Conservation (phyloP, 2,113 vertebrate genomes). For the Stigmatopora nigra region DNA sequence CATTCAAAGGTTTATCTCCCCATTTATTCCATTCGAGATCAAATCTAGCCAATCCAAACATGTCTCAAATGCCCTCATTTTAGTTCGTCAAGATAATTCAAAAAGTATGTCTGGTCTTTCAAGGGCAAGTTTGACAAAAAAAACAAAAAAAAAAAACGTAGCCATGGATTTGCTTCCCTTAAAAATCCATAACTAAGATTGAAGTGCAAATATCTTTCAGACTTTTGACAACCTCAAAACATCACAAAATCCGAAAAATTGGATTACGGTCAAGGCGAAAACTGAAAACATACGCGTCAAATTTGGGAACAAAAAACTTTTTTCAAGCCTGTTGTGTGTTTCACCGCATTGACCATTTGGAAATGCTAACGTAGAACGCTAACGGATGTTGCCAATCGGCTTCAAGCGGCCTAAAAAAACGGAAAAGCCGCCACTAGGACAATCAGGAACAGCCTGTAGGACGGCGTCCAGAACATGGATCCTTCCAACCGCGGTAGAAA, state of each 20-base stretch:
- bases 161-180: slow-evolving; percentile 38
- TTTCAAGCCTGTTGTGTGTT: no score
- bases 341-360: no score
- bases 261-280: slow-evolving; percentile 23
- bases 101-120: slow-evolving; percentile 55
- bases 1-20: slow-evolving; percentile 23
- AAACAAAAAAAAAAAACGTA: no score
- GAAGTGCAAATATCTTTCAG: slow-evolving; percentile 39
- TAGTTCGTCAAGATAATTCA: slow-evolving; percentile 53
- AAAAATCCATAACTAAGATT: slow-evolving; percentile 30
- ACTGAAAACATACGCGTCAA: not conserved
- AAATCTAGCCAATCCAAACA: slow-evolving; percentile 51
- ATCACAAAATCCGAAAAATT: slow-evolving; percentile 41
- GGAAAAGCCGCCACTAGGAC: slow-evolving; percentile 41
- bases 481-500: slow-evolving; percentile 44
- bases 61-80: slow-evolving; percentile 41
- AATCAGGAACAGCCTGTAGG: slow-evolving; percentile 41
- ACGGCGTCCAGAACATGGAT: slow-evolving; percentile 35
- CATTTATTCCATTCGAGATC: slow-evolving; percentile 31
- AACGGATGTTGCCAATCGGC: slow-evolving; percentile 42
- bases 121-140: slow-evolving; percentile 38
- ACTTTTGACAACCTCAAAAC: slow-evolving; percentile 60
- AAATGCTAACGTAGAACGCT: slow-evolving; percentile 1
- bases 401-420: slow-evolving; percentile 40
- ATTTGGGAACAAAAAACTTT: no score